Conservation (phyloP, 2,888 invertebrate genomes). For the Calliphora vomitoria region DNA sequence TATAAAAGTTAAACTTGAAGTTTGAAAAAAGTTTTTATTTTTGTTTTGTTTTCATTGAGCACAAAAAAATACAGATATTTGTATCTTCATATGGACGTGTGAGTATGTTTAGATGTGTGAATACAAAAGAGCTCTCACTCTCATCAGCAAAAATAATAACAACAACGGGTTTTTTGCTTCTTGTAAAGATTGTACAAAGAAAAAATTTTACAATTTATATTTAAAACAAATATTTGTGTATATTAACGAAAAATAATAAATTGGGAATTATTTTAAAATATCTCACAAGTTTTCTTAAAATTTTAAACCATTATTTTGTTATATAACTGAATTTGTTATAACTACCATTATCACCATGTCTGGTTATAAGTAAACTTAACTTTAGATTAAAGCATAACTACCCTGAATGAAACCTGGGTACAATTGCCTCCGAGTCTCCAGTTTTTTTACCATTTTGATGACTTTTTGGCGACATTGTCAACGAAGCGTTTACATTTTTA, state of each 20-base stretch:
- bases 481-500: too few relatives aligned
- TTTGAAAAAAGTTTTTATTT: conserved; percentile 44
- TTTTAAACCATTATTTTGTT: too few relatives aligned
- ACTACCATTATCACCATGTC: too few relatives aligned
- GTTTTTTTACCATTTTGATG: too few relatives aligned
- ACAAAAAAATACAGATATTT: conserved; percentile 19
- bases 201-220: conserved; percentile 8
- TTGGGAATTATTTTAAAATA: conserved; percentile 83
- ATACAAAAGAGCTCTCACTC: conserved; percentile 62
- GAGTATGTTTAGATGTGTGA: conserved; percentile 27
- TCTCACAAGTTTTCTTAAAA: too few relatives aligned
- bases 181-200: conserved; percentile 37
- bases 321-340: too few relatives aligned
- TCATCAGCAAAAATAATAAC: conserved; percentile 40
- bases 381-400: too few relatives aligned
- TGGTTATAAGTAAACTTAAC: too few relatives aligned
- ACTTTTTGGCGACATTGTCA: too few relatives aligned
- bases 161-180: conserved; percentile 58
- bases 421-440: too few relatives aligned
- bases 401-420: too few relatives aligned
- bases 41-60: conserved; percentile 51
- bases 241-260: too few relatives aligned
- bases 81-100: conserved; percentile 35
- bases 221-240: not conserved
- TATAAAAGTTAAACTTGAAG: conserved; percentile 64